Evolutionary conservation across 2,113 vertebrate genomes (phyloP).

Genomic region (Calidris pugnax): DNA sequence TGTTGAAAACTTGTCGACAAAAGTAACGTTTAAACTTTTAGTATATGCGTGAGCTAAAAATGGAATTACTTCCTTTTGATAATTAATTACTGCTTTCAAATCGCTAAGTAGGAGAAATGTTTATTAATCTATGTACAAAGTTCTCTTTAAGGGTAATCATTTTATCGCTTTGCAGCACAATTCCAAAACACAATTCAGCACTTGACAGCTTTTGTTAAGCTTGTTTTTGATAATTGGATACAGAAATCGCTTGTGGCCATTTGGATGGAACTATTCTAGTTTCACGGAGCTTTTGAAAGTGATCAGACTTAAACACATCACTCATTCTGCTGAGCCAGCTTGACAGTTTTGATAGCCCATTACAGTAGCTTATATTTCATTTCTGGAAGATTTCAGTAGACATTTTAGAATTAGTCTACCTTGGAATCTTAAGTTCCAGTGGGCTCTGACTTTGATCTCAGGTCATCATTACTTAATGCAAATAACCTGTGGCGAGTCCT

Average conservation of each 20-base stretch:
- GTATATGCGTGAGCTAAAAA: background rate
- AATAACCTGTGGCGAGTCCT: background rate
- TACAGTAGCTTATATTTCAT: conserved; percentile 68
- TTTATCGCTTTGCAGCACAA: background rate
- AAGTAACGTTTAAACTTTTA: background rate
- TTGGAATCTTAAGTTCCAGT: conserved; percentile 39
- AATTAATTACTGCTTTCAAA: conserved; percentile 43
- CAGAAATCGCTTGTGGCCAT: conserved; percentile 60
- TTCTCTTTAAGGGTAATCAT: conserved; percentile 6
- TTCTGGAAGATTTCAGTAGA: conserved; percentile 69
- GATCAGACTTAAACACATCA: conserved; percentile 56
- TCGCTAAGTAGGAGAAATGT: background rate
- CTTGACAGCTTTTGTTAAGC: conserved; percentile 50
- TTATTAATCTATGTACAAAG: background rate
- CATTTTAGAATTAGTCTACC: conserved; percentile 63
- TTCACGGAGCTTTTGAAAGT: conserved; percentile 54
- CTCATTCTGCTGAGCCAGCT: conserved; percentile 54
- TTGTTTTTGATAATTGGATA: conserved; percentile 51
- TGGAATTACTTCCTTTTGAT: background rate
- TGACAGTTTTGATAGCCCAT: conserved; percentile 75
- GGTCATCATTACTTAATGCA: conserved; percentile 67
- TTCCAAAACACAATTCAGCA: background rate
- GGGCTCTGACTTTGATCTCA: conserved; percentile 57
- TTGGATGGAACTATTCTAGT: conserved; percentile 46
- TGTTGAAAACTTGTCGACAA: background rate